These are phyloP conservation scores for Drosophila multiciliata DNA, from an alignment of 2,888 invertebrate species.

Conservation along the genomic window DNA sequence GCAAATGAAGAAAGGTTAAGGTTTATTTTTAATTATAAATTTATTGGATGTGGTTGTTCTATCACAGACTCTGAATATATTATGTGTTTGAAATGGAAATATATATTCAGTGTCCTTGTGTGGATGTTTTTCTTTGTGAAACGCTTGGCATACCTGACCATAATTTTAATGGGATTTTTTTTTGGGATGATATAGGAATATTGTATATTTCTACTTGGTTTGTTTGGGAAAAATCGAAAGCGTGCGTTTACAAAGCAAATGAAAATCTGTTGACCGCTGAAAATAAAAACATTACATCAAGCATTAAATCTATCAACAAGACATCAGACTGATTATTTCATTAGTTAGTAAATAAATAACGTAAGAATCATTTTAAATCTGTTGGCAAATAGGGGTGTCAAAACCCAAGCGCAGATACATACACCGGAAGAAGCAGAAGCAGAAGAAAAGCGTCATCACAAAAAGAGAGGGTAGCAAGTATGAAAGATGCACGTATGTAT, in stretches of 20 bases:
- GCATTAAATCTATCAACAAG: conserved; percentile 19
- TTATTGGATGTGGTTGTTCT: neutral
- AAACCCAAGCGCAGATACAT: conserved; percentile 51
- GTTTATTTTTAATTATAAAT: neutral
- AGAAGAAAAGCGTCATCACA: conserved; percentile 13
- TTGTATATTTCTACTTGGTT: conserved; percentile 4
- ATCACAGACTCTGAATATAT: conserved; percentile 1
- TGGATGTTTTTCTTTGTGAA: neutral
- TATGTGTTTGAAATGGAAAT: neutral
- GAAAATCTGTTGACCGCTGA: conserved; percentile 25
- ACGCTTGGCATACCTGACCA: conserved; percentile 67
- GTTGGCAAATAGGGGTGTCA: conserved; percentile 41
- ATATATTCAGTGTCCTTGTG: conserved; percentile 7
- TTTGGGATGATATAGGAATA: conserved; percentile 19
- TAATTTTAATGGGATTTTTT: conserved; percentile 51
- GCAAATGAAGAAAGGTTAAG: conserved; percentile 24
- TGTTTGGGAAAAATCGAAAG: conserved; percentile 28
- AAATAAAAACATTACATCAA: conserved; percentile 40
- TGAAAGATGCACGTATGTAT: neutral
- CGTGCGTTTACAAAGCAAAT: conserved; percentile 29
- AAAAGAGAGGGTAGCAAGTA: conserved; percentile 33
- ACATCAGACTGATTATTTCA: neutral
- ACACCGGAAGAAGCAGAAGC: conserved; percentile 4
- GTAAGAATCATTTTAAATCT: neutral
- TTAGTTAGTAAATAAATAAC: conserved; percentile 12